These are phyloP conservation scores for Lindbergichthys nudifrons DNA, from an alignment of 2,797 vertebrate genomes.

Conservation along the genomic window DNA sequence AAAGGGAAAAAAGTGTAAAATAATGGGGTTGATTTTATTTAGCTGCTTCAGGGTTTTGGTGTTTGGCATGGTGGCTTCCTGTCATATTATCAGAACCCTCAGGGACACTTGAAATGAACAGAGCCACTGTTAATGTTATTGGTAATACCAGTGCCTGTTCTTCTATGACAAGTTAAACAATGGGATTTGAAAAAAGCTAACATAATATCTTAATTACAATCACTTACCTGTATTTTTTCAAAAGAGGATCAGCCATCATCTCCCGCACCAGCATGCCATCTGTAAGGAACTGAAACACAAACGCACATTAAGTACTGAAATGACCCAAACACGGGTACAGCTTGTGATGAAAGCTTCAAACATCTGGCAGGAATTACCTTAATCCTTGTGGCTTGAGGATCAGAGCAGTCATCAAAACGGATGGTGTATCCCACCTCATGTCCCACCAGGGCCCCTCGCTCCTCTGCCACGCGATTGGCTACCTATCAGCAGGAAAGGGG, in stretches of 20 bases:
- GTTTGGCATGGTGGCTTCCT: neutral
- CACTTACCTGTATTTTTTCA: conserved; percentile 95
- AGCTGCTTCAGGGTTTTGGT: neutral
- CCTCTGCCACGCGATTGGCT: conserved; percentile 94
- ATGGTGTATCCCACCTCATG: conserved; percentile 99
- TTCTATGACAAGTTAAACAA: neutral
- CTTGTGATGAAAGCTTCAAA: neutral
- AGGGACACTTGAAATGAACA: neutral
- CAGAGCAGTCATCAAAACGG: conserved; percentile 96
- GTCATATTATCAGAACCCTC: neutral
- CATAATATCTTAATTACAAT: neutral
- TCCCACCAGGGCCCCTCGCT: conserved; percentile 93
- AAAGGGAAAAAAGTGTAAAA: neutral
- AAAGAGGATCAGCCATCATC: conserved; percentile 98
- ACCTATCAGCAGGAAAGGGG: conserved; percentile 82
- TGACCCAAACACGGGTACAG: neutral
- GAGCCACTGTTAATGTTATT: neutral
- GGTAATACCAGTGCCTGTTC: neutral
- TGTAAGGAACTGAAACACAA: conserved; percentile 91
- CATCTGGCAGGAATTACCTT: conserved; percentile 84
- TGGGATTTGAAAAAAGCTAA: neutral
- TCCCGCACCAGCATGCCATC: conserved; percentile 98
- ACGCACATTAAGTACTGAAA: neutral
- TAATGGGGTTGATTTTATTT: neutral
- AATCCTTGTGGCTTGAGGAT: conserved; percentile 93